Percentiles rank a stretch among this genome's conserved stretches.
These are phyloP conservation scores for Solenopsis fugax DNA, from an alignment of 1,140 invertebrate genomes.

Conservation along the genomic window DNA sequence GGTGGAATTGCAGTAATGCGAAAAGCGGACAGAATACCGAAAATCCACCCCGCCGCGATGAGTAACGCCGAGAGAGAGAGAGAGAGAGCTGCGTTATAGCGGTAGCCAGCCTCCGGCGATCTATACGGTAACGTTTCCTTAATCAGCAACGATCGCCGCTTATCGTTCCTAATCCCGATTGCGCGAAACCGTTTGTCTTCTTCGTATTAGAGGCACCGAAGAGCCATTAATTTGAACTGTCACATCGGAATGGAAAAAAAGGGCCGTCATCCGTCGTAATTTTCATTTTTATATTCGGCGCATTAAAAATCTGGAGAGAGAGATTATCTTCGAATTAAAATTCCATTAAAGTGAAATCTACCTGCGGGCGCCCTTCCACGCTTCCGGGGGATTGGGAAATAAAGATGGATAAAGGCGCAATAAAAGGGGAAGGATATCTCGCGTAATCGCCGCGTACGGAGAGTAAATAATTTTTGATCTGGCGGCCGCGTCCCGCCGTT, in stretches of 20 bases:
- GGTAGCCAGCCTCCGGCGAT: background rate
- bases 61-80: too few species aligned
- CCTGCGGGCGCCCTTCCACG: background rate
- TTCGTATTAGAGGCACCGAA: background rate
- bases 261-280: background rate
- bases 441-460: conserved; percentile 7
- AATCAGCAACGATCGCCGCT: background rate
- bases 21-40: background rate
- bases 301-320: background rate
- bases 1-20: background rate
- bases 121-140: background rate
- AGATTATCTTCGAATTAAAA: conserved; percentile 46
- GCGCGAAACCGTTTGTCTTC: conserved; percentile 1
- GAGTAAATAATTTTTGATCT: conserved; percentile 58
- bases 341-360: conserved; percentile 11
- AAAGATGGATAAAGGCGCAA: conserved; percentile 24
- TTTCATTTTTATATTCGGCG: conserved; percentile 9
- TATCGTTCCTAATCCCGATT: conserved; percentile 34
- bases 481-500: background rate
- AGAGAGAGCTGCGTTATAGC: background rate
- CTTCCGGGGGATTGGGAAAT: conserved; percentile 3
- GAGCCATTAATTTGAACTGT: conserved; percentile 4
- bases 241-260: background rate
- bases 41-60: background rate
- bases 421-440: background rate